Evolutionary conservation across 2,888 invertebrate species (phyloP), one percentile per base, ranked within the genome.

Genomic region (Drosophila anomalata): DNA sequence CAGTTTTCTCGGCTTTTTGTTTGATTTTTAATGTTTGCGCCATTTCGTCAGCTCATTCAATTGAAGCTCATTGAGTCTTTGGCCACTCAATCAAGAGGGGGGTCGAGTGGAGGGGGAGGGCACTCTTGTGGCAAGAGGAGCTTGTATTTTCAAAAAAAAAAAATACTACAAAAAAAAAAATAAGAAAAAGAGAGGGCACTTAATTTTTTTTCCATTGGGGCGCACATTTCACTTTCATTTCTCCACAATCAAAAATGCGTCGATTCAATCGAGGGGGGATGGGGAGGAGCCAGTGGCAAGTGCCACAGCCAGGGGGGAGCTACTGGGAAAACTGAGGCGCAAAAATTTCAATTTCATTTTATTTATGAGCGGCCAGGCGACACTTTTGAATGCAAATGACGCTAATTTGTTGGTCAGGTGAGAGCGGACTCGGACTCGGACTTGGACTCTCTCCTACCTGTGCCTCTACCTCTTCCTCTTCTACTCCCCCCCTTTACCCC

Each of bases 171-270:
- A 20, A 22, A 20, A 44, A 20, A 42, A 42, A 42, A 22, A 42
- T 11, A 42, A 22, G 3, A 44, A 44, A 44, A 44, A 44, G 12
- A 22, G 44, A 44, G 44, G 22, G 70, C 79, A 79, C 86, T 77
- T 85, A 68, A 86, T 79, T 67, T 71, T 22, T 83, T 83, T 74
- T 71, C 72, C 44, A 59, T 79, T 87, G 77, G 72, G 73, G 86
- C 83, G 84, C 83, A 17, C 86, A 88, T 82, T 86, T 82, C 83
- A 88, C 88, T 82, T 88, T 82, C 88, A 79, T 85, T 82, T 82
- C 63, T 36, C 58, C 55, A 74, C 81, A 77, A 83, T 79, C 80
- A 79, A 77, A 36, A 77, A 71, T 68, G 53, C 73, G 74, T 60
- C 77, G 82, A 60, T 22, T 65, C n/a, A 71, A 63, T 66, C 60